A percentile compares a stretch with the other conserved stretches of the same genome.
Evolutionary conservation across 2,888 invertebrate genomes (phyloP).

Genomic region (Allacma fusca): DNA sequence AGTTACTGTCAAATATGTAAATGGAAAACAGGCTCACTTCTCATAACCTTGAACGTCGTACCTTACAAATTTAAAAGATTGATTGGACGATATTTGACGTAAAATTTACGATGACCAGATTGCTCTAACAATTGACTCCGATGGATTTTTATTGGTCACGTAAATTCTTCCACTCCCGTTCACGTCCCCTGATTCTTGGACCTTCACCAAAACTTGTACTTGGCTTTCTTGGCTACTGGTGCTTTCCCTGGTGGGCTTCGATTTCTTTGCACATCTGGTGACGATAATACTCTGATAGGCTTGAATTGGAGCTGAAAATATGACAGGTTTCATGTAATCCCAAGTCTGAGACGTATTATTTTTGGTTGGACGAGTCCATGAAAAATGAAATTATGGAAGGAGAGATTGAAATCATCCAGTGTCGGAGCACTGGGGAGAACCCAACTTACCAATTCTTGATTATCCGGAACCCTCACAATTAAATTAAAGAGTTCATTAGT

Average conservation of each 20-base stretch:
- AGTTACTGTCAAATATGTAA: no score
- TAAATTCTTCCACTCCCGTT: background rate
- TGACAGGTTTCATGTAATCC: background rate
- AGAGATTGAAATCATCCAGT: background rate
- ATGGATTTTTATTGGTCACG: background rate
- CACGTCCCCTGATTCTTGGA: background rate
- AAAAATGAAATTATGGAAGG: no score
- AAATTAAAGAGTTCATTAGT: slow-evolving; percentile 61
- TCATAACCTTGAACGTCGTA: no score
- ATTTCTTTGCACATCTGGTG: slow-evolving; percentile 49
- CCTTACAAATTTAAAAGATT: background rate
- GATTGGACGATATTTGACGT: background rate
- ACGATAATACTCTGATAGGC: slow-evolving; percentile 48
- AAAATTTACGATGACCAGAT: background rate
- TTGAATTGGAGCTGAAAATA: slow-evolving; percentile 51
- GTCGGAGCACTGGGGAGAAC: no score
- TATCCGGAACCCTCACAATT: slow-evolving; percentile 60
- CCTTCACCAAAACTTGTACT: slow-evolving; percentile 61
- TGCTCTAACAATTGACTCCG: background rate
- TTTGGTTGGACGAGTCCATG: no score
- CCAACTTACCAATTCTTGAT: slow-evolving; percentile 57
- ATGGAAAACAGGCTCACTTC: no score
- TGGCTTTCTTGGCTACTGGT: slow-evolving; percentile 56
- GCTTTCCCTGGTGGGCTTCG: slow-evolving; percentile 56
- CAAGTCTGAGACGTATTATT: background rate